phyloP scores from a whole-genome alignment of 2,113 vertebrate species.

The Catagonus wagneri region DNA sequence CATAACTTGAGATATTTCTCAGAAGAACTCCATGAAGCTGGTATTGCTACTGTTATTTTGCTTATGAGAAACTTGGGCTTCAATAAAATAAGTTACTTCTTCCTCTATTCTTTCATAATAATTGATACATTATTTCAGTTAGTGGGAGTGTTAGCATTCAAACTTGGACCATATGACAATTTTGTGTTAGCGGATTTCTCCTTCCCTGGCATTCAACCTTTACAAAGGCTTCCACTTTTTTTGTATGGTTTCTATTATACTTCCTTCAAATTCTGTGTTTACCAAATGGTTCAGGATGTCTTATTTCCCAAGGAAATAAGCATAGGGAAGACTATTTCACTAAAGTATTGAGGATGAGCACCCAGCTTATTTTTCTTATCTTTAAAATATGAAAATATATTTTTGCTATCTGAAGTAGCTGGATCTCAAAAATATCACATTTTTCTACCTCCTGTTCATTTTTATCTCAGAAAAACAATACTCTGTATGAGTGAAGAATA shows the following conservation, averaged over 20 bases:
- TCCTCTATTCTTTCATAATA: neutral
- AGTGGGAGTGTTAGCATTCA: neutral
- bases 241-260: neutral
- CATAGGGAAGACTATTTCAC: neutral
- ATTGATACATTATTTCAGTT: neutral
- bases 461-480: neutral
- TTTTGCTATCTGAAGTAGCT: neutral
- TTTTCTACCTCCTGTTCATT: neutral
- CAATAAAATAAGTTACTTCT: neutral
- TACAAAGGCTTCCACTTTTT: neutral
- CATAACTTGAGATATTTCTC: neutral
- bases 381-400: neutral
- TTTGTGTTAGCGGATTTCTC: neutral
- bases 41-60: neutral
- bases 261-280: conserved; percentile 13
- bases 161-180: neutral
- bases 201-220: neutral
- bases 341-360: neutral
- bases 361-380: neutral
- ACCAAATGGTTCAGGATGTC: neutral
- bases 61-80: neutral
- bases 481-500: neutral
- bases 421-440: neutral
- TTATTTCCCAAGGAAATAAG: neutral
- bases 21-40: neutral